Conservation (phyloP, 2,113 vertebrate species). For the Chauna torquata region DNA sequence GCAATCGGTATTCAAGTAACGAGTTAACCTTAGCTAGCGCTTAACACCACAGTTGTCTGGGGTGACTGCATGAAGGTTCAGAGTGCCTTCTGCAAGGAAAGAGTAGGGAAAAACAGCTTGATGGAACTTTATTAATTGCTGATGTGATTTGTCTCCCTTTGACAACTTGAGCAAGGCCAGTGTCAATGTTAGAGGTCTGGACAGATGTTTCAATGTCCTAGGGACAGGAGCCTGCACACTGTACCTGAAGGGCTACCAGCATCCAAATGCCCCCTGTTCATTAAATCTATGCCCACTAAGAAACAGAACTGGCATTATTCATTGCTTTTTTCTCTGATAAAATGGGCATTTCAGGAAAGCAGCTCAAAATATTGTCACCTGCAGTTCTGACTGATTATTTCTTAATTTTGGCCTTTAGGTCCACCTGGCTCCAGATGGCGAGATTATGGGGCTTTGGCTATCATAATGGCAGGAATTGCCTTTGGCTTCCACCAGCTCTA, state of each 20-base stretch:
- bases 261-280: not conserved
- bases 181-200: not conserved
- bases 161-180: not conserved
- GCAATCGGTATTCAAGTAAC: not conserved
- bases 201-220: not conserved
- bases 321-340: not conserved
- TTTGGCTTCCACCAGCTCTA: constrained; percentile 97
- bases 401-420: constrained; percentile 65
- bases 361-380: not conserved
- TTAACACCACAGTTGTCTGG: not conserved
- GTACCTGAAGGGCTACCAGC: not conserved
- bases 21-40: not conserved
- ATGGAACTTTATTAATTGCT: not conserved
- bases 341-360: not conserved
- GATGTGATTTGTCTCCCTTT: not conserved
- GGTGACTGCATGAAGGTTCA: not conserved
- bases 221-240: not conserved
- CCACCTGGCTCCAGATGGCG: constrained; percentile 89
- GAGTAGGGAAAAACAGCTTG: not conserved
- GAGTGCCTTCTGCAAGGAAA: not conserved
- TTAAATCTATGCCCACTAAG: not conserved
- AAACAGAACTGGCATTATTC: not conserved
- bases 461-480: constrained; percentile 92
- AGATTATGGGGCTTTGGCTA: constrained; percentile 91
- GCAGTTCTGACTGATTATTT: not conserved